A percentile compares a stretch with the other conserved stretches of the same genome.
These are phyloP conservation scores for Aporrectodea caliginosa DNA, from an alignment of 1,140 invertebrate species.

Conservation along the genomic window DNA sequence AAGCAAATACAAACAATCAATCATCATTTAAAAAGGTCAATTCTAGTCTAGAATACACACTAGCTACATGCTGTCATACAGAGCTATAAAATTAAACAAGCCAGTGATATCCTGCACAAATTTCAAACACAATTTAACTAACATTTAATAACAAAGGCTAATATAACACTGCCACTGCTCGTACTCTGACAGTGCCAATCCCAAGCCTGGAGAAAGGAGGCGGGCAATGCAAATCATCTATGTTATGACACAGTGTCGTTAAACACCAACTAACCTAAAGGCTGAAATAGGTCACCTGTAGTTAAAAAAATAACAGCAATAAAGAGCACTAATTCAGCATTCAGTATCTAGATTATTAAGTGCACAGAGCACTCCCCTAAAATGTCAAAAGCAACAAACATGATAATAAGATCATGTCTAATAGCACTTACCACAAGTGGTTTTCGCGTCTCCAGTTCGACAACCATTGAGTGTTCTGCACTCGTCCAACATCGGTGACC, in stretches of 20 bases:
- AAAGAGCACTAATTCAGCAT: too few species aligned
- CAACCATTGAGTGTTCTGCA: conserved; percentile 15
- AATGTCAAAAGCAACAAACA: background rate
- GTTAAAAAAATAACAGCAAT: too few species aligned
- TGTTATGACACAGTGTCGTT: too few species aligned
- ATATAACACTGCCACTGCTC: background rate
- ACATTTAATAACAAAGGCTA: background rate
- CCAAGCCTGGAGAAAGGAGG: too few species aligned
- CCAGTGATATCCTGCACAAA: background rate
- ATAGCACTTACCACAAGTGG: conserved; percentile 13
- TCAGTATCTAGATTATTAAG: background rate
- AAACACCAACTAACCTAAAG: too few species aligned
- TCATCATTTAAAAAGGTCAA: background rate
- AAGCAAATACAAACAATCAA: background rate
- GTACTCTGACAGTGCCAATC: too few species aligned
- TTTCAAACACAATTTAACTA: background rate
- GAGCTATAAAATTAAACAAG: background rate
- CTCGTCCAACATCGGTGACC: conserved; percentile 13
- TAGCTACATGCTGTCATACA: too few species aligned
- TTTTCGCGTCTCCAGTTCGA: conserved; percentile 2
- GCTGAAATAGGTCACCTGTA: too few species aligned
- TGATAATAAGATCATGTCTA: background rate
- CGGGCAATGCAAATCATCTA: too few species aligned
- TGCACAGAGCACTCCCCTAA: background rate
- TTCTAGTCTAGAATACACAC: too few species aligned